Percentiles rank a stretch among this genome's conserved stretches.
Evolutionary conservation across 1,140 invertebrate species (phyloP).

Genomic region (Diorhabda elongata): DNA sequence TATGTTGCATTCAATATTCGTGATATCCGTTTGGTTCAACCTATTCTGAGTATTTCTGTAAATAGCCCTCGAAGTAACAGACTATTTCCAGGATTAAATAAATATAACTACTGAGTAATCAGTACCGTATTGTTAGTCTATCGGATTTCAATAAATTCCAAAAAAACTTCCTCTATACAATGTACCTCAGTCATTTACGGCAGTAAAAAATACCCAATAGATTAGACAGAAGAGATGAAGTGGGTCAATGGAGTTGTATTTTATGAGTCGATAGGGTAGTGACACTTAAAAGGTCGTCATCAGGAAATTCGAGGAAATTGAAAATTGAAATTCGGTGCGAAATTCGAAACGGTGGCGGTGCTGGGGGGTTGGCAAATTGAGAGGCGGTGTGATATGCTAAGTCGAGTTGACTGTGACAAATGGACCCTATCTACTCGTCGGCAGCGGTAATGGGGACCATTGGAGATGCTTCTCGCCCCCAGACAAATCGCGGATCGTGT

Average conservation of each 20-base stretch:
- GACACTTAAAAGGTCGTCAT: slow-evolving; percentile 3
- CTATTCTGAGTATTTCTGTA: no score
- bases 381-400: slow-evolving; percentile 5
- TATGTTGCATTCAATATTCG: no score
- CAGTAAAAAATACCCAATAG: not conserved
- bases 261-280: not conserved
- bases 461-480: not conserved
- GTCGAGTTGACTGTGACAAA: slow-evolving; percentile 8
- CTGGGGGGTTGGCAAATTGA: slow-evolving; percentile 4
- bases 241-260: not conserved
- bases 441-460: not conserved
- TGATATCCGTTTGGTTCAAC: no score
- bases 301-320: slow-evolving; percentile 3
- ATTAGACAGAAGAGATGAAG: not conserved
- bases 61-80: no score
- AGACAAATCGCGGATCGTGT: not conserved
- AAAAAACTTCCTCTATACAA: not conserved
- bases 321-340: slow-evolving; percentile 10
- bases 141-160: not conserved
- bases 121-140: not conserved
- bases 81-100: no score
- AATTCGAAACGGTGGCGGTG: not conserved
- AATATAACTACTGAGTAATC: no score
- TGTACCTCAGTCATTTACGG: not conserved
- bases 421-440: not conserved